phyloP scores from a whole-genome alignment of 2,113 vertebrate species.

The Anser brachyrhynchus region DNA sequence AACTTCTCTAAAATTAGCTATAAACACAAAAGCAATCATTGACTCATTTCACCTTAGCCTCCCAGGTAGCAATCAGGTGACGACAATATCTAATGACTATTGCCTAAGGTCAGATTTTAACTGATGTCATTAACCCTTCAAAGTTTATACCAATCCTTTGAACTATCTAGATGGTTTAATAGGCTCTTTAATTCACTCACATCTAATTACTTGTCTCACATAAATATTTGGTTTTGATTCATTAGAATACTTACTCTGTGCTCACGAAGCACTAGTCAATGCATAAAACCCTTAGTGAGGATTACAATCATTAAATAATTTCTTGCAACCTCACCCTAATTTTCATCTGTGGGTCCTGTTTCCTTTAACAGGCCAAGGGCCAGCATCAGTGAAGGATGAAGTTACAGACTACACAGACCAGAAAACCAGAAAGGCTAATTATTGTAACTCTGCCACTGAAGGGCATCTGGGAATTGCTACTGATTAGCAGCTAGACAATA shows the following conservation, averaged over 20 bases:
- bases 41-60: not conserved
- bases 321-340: not conserved
- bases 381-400: not conserved
- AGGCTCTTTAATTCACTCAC: not conserved
- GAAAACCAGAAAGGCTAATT: not conserved
- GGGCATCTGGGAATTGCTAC: not conserved
- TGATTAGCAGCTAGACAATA: slow-evolving; percentile 1
- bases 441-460: not conserved
- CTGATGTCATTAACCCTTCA: not conserved
- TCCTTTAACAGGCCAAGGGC: not conserved
- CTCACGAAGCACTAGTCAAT: not conserved
- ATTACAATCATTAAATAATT: not conserved
- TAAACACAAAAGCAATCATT: not conserved
- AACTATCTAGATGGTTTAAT: slow-evolving; percentile 42
- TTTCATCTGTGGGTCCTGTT: not conserved
- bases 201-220: slow-evolving; percentile 36
- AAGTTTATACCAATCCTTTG: slow-evolving; percentile 28
- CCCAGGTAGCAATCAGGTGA: not conserved
- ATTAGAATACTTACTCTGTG: not conserved
- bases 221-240: slow-evolving; percentile 53
- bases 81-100: not conserved
- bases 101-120: slow-evolving; percentile 37
- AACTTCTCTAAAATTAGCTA: not conserved
- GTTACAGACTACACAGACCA: not conserved
- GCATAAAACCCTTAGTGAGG: slow-evolving; percentile 3